Evolutionary conservation across 1,140 invertebrate genomes (phyloP).

Genomic region (Anastrepha obliqua): DNA sequence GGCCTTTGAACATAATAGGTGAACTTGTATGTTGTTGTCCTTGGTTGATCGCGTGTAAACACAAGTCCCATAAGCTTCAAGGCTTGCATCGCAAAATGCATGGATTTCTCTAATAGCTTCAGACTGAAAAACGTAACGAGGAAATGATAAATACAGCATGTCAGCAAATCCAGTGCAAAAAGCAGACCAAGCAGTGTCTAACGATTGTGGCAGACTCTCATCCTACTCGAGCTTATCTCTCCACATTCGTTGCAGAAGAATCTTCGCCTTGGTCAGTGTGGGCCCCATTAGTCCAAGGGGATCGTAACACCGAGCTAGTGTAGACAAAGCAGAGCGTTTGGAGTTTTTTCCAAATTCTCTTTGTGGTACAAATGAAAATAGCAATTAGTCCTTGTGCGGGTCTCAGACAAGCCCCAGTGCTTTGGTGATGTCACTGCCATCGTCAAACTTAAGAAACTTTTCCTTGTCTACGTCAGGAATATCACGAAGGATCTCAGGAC

Average conservation of each 20-base stretch:
- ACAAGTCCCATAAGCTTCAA: slow-evolving; percentile 69
- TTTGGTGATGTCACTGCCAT: slow-evolving; percentile 47
- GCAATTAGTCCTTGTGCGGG: slow-evolving; percentile 57
- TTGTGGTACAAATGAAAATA: slow-evolving; percentile 59
- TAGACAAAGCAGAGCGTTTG: slow-evolving; percentile 65
- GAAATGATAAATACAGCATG: background rate
- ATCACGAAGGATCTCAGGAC: slow-evolving; percentile 55
- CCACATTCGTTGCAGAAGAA: slow-evolving; percentile 62
- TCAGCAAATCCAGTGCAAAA: background rate
- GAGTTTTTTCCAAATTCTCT: background rate
- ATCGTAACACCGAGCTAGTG: slow-evolving; percentile 68
- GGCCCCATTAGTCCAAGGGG: slow-evolving; percentile 61
- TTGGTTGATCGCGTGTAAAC: slow-evolving; percentile 57
- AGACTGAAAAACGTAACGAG: slow-evolving; percentile 22
- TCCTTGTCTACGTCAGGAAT: slow-evolving; percentile 56
- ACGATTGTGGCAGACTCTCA: slow-evolving; percentile 11
- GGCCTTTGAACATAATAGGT: slow-evolving; percentile 66
- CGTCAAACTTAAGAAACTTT: background rate
- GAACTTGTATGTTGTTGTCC: slow-evolving; percentile 57
- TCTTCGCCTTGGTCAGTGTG: slow-evolving; percentile 59
- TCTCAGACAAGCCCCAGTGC: slow-evolving; percentile 61
- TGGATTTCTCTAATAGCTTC: slow-evolving; percentile 57
- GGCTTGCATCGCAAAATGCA: slow-evolving; percentile 73
- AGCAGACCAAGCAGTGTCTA: background rate
- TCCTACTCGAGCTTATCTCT: slow-evolving; percentile 56